Percentiles rank a stretch among this genome's conserved stretches.
Evolutionary conservation across 2,888 invertebrate species (phyloP).

Genomic region (Trichopria drosophilae): DNA sequence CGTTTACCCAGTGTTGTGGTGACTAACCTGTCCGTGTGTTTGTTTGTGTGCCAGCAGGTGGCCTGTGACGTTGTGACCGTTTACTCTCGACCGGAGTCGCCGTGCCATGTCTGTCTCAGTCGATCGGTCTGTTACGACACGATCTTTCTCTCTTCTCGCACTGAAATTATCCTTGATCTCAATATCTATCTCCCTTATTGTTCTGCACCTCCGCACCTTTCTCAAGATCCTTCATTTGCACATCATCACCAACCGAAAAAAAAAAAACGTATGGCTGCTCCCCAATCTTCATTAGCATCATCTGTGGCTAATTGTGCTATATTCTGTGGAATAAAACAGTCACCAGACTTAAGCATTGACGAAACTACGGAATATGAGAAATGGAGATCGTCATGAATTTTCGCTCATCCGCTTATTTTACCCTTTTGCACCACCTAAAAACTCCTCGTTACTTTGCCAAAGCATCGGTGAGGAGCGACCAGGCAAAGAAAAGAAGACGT

Average conservation of each 20-base stretch:
- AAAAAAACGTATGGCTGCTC: no score
- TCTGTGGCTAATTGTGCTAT: no score
- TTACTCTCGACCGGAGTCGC: constrained; percentile 57
- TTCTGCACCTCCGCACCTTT: constrained; percentile 19
- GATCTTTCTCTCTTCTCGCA: constrained; percentile 36
- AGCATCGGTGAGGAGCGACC: no score
- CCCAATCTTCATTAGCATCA: no score
- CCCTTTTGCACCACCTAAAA: no score
- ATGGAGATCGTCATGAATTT: no score
- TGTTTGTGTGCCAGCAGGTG: constrained; percentile 60
- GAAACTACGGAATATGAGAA: no score
- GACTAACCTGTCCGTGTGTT: constrained; percentile 60
- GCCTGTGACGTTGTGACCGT: constrained; percentile 60
- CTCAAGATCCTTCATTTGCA: constrained; percentile 13
- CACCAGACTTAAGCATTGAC: no score
- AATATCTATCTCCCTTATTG: constrained; percentile 5
- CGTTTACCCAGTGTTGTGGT: constrained; percentile 54
- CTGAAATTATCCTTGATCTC: constrained; percentile 28
- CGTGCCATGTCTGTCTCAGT: constrained; percentile 58
- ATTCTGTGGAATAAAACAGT: no score
- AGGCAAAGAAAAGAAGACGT: no score
- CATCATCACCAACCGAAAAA: constrained; percentile 14
- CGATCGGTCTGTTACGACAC: constrained; percentile 44
- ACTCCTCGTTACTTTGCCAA: no score
- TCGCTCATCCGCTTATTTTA: no score